Percentiles rank a stretch among this genome's conserved stretches.
These are phyloP conservation scores for Clunio marinus DNA, from an alignment of 2,888 invertebrate genomes.

Conservation along the genomic window DNA sequence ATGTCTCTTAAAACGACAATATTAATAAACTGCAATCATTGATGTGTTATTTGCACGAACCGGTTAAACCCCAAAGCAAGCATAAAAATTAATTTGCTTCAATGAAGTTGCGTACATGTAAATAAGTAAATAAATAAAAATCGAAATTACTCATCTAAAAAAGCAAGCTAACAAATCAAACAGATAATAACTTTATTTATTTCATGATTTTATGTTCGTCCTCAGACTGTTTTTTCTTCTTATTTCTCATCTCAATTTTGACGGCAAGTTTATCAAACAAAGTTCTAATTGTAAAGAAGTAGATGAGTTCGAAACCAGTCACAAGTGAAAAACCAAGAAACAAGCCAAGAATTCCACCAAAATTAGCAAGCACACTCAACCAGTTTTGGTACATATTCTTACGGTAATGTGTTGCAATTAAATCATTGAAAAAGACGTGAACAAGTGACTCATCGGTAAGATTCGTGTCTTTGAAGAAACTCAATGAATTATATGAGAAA, in stretches of 20 bases:
- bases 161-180: too few relatives aligned
- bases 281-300: conserved; percentile 59
- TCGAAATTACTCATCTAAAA: too few relatives aligned
- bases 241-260: too few relatives aligned
- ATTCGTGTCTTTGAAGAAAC: conserved; percentile 51
- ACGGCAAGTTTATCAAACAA: conserved; percentile 49
- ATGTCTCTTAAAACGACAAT: too few relatives aligned
- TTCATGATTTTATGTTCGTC: too few relatives aligned
- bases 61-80: too few relatives aligned
- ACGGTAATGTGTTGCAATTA: conserved; percentile 63
- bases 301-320: conserved; percentile 61
- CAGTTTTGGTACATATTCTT: conserved; percentile 65
- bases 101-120: too few relatives aligned
- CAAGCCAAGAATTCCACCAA: conserved; percentile 65
- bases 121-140: too few relatives aligned
- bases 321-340: conserved; percentile 68
- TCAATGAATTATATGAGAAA: conserved; percentile 51
- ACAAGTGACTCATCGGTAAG: conserved; percentile 57
- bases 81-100: too few relatives aligned
- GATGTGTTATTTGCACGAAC: too few relatives aligned
- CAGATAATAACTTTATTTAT: too few relatives aligned
- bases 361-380: conserved; percentile 65
- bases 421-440: conserved; percentile 63
- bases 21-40: too few relatives aligned
- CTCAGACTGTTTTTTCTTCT: neutral